phyloP scores from a whole-genome alignment of 2,888 invertebrate genomes.

The Saturnia japonica region DNA sequence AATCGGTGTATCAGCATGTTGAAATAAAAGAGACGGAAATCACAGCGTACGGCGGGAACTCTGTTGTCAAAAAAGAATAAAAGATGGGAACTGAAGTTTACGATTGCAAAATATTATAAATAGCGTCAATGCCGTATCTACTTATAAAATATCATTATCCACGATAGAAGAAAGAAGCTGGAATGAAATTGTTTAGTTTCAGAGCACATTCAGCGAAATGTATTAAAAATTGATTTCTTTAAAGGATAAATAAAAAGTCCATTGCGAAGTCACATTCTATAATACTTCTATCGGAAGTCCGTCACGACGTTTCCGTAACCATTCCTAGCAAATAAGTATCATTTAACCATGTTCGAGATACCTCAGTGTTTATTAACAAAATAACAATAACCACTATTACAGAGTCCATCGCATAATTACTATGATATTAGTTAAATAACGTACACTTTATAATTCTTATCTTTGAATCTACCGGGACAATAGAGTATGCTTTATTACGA shows the following conservation, averaged over 20 bases:
- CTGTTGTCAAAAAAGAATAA: no score
- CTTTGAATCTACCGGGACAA: slow-evolving; percentile 28
- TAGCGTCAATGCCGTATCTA: no score
- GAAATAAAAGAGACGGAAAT: no score
- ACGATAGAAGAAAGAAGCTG: no score
- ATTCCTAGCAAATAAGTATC: not conserved
- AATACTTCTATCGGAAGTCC: not conserved
- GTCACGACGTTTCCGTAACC: not conserved
- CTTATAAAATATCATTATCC: no score
- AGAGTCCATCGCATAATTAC: slow-evolving; percentile 47
- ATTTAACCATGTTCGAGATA: not conserved
- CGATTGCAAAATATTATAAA: no score
- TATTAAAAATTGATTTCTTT: not conserved
- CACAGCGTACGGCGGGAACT: no score
- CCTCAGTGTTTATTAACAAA: slow-evolving; percentile 23
- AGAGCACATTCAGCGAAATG: not conserved
- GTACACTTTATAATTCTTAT: slow-evolving; percentile 32
- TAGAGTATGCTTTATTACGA: not conserved
- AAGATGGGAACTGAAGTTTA: no score
- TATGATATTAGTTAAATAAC: slow-evolving; percentile 42
- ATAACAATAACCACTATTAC: slow-evolving; percentile 25
- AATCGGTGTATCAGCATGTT: no score
- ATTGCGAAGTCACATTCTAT: not conserved
- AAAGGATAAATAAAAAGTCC: not conserved
- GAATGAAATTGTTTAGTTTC: not conserved